Percentiles rank a stretch among this genome's conserved stretches.
phyloP scores from a whole-genome alignment of 92 coral and sea anemone genomes.

The Epizoanthus ramosus region DNA sequence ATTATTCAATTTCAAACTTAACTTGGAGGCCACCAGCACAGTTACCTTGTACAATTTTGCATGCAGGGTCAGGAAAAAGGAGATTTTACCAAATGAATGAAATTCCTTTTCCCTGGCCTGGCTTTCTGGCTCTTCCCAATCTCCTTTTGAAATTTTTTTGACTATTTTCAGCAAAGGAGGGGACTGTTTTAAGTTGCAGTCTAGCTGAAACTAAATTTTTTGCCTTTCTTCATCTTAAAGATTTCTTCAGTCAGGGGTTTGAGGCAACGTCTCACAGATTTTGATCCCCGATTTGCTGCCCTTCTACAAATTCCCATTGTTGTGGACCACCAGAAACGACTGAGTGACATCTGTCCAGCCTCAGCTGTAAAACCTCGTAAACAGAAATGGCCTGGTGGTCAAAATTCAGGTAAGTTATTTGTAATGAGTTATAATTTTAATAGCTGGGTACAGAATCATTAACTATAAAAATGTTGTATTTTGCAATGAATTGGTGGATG shows the following conservation, averaged over 20 bases:
- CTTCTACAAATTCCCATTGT: constrained; percentile 60
- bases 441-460: no score
- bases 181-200: neutral
- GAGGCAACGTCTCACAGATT: constrained; percentile 37
- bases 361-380: constrained; percentile 33
- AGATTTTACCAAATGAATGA: no score
- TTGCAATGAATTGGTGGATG: no score
- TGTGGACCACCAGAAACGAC: constrained; percentile 53
- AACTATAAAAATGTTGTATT: no score
- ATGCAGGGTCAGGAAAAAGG: no score
- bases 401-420: constrained; percentile 42
- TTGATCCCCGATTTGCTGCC: constrained; percentile 74
- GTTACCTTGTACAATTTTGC: no score
- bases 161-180: neutral
- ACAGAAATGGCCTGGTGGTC: constrained; percentile 35
- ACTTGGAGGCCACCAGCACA: no score
- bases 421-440: neutral
- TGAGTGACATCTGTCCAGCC: constrained; percentile 7
- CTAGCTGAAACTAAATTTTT: constrained; percentile 20
- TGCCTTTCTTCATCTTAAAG: constrained; percentile 22
- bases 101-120: no score
- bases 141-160: no score
- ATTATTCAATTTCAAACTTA: no score
- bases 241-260: constrained; percentile 43
- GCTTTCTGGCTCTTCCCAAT: no score